Percentiles rank a stretch among this genome's conserved stretches.
These are phyloP conservation scores for Aphelocoma californica DNA, from an alignment of 2,797 vertebrate genomes.

Conservation along the genomic window DNA sequence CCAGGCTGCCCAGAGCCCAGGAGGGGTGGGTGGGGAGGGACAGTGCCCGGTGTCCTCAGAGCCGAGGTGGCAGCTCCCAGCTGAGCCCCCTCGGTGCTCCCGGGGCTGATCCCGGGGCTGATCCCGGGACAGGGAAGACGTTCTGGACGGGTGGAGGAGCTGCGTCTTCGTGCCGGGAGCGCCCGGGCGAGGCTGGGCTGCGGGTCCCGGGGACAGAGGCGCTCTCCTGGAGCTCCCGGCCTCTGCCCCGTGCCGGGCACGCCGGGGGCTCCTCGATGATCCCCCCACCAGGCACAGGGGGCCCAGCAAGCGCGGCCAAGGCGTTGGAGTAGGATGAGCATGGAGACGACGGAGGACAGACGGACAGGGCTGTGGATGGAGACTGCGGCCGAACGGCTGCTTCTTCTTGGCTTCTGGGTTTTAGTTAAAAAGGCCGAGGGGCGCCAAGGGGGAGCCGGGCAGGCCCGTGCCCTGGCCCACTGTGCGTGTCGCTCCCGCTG, in stretches of 20 bases:
- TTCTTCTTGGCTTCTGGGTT: conserved; percentile 68
- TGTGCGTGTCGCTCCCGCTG: conserved; percentile 26
- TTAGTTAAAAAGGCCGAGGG: conserved; percentile 61
- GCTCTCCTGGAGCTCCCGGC: neutral
- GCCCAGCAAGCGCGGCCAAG: neutral
- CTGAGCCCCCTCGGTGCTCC: neutral
- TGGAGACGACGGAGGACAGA: conserved; percentile 29
- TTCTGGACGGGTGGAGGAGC: neutral
- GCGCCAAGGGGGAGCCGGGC: conserved; percentile 19
- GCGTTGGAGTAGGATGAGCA: conserved; percentile 30
- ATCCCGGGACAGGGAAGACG: neutral
- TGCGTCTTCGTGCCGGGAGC: accelerated
- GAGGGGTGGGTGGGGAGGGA: neutral
- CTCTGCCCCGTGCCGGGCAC: neutral
- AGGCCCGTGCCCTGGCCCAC: neutral
- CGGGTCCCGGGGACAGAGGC: accelerated
- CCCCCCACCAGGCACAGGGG: neutral
- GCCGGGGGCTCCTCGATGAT: accelerated
- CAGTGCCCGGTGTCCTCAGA: neutral
- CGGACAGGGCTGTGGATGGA: conserved; percentile 46
- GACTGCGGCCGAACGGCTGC: neutral
- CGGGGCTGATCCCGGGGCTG: no score
- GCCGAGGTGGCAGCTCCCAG: neutral
- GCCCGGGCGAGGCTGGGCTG: accelerated
- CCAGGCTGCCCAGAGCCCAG: neutral